Base-by-base conservation (phyloP, 2,113 vertebrate genomes). In the Apeltes quadracus region DNA sequence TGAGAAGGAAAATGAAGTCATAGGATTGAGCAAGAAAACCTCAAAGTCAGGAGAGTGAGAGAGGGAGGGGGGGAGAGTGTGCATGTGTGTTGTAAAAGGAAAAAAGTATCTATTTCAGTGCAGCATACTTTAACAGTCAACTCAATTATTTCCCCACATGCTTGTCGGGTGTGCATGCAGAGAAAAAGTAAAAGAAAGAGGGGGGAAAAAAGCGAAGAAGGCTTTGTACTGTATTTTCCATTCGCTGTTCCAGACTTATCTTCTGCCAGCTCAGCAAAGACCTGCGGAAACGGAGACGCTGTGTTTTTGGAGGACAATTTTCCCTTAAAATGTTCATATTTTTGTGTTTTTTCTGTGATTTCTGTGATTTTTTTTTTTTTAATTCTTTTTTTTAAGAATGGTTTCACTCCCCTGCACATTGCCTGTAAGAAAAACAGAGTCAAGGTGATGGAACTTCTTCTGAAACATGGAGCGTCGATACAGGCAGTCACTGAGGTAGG, bases 351-450 rank as follows among this genome's bases (percentile, higher is more conserved):
- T 61, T 54, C 5, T 44, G 23, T 80, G 27, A 83, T 81, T 20
- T 81, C 34, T 81, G 81, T 34, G 79, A 99, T 97, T 99, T 5
- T 84, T 81, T 22, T 81, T 38, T 81, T 38, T 81, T 82, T 34
- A 81, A 99, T 97, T 99, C 1, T 84, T 81, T 22, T 81, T 38
- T 81, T 82, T 34, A 80, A 99, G 98, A 99, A 99, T 90, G 98
- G 98, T 93, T 99, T 99, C 86, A 99, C 97, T 10, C 97, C 97
- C 4, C 95, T 99, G 87, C 98, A 99, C 84, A 99, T 99, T 41
- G 98, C 98, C 89, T 99, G 97, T 84, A 99, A 99, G 94, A 99
- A 99, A 84, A 99, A 99, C 86, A 92, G 98, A 87, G 95, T 96
- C 81, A 98, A 97, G 95, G 98, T 99, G 61, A 99, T 99, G 98